Base-by-base conservation (phyloP, 53 echinoderm and acorn worm genomes). In the Hippasteria phrygiana region DNA sequence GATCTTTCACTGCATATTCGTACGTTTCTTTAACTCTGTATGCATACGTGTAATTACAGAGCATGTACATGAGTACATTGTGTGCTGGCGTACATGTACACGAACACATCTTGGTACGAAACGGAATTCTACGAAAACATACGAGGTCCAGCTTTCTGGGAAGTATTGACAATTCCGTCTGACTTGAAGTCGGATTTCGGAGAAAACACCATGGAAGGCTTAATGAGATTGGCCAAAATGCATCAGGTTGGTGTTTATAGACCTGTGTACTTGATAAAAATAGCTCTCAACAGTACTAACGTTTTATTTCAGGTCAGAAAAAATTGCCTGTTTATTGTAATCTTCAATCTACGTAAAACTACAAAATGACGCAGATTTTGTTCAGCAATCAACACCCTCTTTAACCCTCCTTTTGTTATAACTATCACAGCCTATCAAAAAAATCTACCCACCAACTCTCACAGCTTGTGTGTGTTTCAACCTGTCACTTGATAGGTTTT, bases 151-250 rank as follows among this genome's bases (percentile, higher is more conserved):
- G 43, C 14, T 74, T 43, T 24, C 26, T 20, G 24, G 47, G 54
- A 76, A 31, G 12, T 75, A 75, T 75, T 76, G 76, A 76, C 53
- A 32, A 17, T 34, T 0, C 31, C 32, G 47, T 54, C 48, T 32
- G 51, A 48, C 4, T 76, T 54, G 76, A 24, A 50, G 32, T 33
- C 31, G 1, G 54, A 50, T 71, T 76, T 76, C 53, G 1, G 20
- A 53, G 76, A 76, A 76, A 47, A 29, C 78, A 26, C 37, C 34
- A 78, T 78, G 78, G 78, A 82, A 10, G 82, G 66, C 65, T 42
- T 82, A 10, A 65, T 82, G 20, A 45, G 65, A 43, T 29, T 82
- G 28, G 65, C 82, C 16, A 42, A 46, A 43, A 65, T 82, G 45
- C 66, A 65, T 43, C 82, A 65, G 82, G 82, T 82, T 64, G 31